Evolutionary conservation across 2,888 invertebrate genomes (phyloP).

Genomic region (Epinotia ramella): DNA sequence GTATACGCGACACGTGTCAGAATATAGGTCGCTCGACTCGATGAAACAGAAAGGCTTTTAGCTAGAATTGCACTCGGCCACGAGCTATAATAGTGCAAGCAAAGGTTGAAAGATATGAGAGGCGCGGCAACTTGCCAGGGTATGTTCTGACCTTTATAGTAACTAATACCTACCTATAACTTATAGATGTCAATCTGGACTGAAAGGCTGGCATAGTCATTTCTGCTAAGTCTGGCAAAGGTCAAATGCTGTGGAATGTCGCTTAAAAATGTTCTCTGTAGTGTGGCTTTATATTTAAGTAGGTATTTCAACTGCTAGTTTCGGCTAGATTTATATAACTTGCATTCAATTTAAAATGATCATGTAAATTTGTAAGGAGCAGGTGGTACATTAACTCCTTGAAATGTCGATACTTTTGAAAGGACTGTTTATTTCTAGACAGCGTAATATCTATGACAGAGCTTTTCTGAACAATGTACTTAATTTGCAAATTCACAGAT

Average conservation of each 20-base stretch:
- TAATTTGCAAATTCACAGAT: constrained; percentile 59
- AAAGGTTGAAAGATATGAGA: constrained; percentile 9
- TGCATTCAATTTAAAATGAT: no score
- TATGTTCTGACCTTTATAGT: constrained; percentile 10
- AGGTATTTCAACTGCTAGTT: neutral
- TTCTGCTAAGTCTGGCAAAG: constrained; percentile 8
- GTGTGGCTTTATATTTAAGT: neutral
- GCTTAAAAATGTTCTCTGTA: neutral
- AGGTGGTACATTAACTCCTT: neutral
- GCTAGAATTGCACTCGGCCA: constrained; percentile 31
- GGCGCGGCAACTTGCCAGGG: constrained; percentile 11
- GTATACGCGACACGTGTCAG: neutral
- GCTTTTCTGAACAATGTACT: neutral
- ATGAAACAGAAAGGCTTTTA: constrained; percentile 34
- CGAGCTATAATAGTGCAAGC: neutral
- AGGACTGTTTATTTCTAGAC: no score
- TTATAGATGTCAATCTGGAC: constrained; percentile 1
- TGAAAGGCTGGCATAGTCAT: neutral
- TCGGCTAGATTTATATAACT: neutral
- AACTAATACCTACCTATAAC: neutral
- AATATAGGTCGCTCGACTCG: constrained; percentile 35
- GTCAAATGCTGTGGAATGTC: neutral
- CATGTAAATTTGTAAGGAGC: no score
- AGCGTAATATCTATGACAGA: neutral
- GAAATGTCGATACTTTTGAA: neutral